Base-by-base conservation (phyloP, 2,888 invertebrate genomes). In the Tetrapedia diversipes region DNA sequence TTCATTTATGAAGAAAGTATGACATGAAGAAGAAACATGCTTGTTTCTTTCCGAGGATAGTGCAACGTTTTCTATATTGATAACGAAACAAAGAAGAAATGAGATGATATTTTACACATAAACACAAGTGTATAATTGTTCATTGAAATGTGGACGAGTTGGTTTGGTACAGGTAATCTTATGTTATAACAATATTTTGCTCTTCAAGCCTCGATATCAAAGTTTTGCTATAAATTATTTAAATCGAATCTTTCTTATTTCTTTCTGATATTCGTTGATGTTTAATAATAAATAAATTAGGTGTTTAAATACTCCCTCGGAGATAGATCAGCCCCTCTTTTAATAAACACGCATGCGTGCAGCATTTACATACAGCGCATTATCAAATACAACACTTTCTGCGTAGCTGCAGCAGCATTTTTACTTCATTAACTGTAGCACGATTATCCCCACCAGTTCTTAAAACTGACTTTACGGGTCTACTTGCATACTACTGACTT, bases 121-220 rank as follows among this genome's bases (percentile, higher is more conserved):
- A 56, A 10, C n/a, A 60, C 53, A 59, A 41, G 47, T 43, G 29
- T 39, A 14, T 19, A 37, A 61, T 37, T 49, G 29, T 63, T 64
- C 51, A 53, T 70, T 78, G 76, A 85, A 74, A 83, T 83, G 81
- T 85, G 86, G 83, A 77, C 73, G 41, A 86, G 65, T 74, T 82
- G 81, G 80, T 81, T 80, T 66, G 64, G 80, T 43, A 29, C 80
- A 82, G 81, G 83, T 84, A 69, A 29, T 34, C 8, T 34, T 45
- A 34, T n/a, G 2, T 39, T 7, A 45, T 32, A 60, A 47, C 56
- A 7, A n/a, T 29, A 16, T 10, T 6, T 22, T 10, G 7, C n/a
- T 16, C n/a, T 56, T 27, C 10, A 11, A 4, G 27, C 22, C 39
- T 63, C 22, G 3, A n/a, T 41, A 24, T 16, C 10, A 34, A 7